Conservation (phyloP, 1,140 invertebrate species). For the Conus betulinus region DNA sequence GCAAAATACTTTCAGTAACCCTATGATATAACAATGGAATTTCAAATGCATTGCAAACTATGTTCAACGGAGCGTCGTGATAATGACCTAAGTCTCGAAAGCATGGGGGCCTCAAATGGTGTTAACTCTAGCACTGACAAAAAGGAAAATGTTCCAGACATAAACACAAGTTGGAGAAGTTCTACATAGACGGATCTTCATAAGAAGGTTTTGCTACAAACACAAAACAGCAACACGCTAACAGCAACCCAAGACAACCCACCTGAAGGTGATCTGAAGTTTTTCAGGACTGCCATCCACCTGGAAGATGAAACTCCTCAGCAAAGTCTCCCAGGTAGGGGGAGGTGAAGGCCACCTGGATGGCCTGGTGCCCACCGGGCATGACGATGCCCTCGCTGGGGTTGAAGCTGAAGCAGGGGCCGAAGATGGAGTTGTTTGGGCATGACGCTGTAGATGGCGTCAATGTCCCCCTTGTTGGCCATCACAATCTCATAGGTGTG, state of each 20-base stretch:
- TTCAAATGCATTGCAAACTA: no score
- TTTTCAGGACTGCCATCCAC: slow-evolving; percentile 73
- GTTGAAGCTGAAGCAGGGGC: slow-evolving; percentile 74
- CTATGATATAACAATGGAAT: no score
- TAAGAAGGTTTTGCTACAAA: not conserved
- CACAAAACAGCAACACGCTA: not conserved
- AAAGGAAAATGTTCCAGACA: not conserved
- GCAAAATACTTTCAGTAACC: no score
- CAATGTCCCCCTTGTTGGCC: slow-evolving; percentile 76
- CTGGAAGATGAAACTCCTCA: slow-evolving; percentile 74
- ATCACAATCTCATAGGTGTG: slow-evolving; percentile 75
- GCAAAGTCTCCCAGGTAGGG: slow-evolving; percentile 73
- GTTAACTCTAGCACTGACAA: no score
- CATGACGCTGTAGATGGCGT: slow-evolving; percentile 73
- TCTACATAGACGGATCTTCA: not conserved
- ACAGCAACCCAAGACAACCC: slow-evolving; percentile 34
- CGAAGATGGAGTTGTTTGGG: slow-evolving; percentile 67
- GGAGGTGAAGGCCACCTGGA: slow-evolving; percentile 70
- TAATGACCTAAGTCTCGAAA: no score
- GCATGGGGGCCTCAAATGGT: no score
- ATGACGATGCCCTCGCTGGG: slow-evolving; percentile 74
- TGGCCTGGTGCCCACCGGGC: slow-evolving; percentile 74
- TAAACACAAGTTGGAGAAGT: not conserved
- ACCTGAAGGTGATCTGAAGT: slow-evolving; percentile 69
- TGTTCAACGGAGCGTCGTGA: no score